A percentile compares a stretch with the other conserved stretches of the same genome.
Evolutionary conservation across 2,888 invertebrate genomes (phyloP).

Genomic region (Oxytorus armatus): DNA sequence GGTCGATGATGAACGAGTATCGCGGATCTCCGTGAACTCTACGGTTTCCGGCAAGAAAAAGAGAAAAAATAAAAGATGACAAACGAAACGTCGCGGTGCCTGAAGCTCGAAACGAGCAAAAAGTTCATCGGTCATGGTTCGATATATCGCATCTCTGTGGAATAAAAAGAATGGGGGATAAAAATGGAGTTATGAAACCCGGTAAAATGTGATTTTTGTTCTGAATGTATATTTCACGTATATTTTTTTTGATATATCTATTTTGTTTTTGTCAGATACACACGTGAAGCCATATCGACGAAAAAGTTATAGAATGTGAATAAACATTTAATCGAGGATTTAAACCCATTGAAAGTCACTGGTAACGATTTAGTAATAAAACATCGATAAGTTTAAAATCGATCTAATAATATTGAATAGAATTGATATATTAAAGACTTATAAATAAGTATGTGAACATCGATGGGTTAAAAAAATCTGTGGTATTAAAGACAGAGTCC

Average conservation of each 20-base stretch:
- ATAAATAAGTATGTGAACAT: no score
- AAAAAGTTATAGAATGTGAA: background rate
- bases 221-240: background rate
- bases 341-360: background rate
- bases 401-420: no score
- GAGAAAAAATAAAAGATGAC: conserved; percentile 33
- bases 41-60: conserved; percentile 43
- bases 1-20: conserved; percentile 61
- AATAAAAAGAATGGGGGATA: background rate
- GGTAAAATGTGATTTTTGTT: background rate
- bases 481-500: no score
- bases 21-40: conserved; percentile 40
- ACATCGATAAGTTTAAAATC: no score
- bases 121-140: conserved; percentile 15
- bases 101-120: background rate
- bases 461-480: no score
- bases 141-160: background rate
- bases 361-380: background rate
- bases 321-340: background rate
- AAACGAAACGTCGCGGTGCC: background rate
- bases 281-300: no score
- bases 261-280: background rate
- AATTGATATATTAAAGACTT: background rate
- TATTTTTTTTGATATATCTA: background rate
- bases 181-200: background rate